These are phyloP conservation scores for Apotomis turbidana DNA, from an alignment of 2,888 invertebrate genomes.

Conservation along the genomic window DNA sequence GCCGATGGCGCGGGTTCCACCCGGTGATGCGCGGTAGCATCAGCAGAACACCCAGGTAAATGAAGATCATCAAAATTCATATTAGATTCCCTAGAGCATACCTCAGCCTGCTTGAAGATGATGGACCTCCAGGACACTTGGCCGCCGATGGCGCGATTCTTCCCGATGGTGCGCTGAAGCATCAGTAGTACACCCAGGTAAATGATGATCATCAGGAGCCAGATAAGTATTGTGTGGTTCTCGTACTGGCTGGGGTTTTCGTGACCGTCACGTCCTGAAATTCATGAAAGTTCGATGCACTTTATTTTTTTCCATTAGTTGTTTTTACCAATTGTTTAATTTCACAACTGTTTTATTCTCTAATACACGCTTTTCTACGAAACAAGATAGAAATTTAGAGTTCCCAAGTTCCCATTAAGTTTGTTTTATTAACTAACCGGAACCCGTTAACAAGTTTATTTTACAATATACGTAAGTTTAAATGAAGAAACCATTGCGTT, in stretches of 20 bases:
- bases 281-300: no score
- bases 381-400: no score
- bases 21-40: slow-evolving; percentile 69
- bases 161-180: slow-evolving; percentile 67
- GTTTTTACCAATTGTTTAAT: not conserved
- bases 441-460: no score
- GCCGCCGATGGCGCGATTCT: slow-evolving; percentile 66
- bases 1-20: slow-evolving; percentile 62
- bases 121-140: slow-evolving; percentile 72
- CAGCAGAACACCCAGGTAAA: slow-evolving; percentile 69
- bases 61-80: slow-evolving; percentile 61
- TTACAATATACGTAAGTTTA: no score
- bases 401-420: no score
- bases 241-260: not conserved
- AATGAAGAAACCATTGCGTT: no score
- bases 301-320: no score
- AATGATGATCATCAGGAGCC: slow-evolving; percentile 60
- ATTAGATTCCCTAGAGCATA: slow-evolving; percentile 46
- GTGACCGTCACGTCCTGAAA: not conserved
- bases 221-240: slow-evolving; percentile 58
- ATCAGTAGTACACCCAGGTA: slow-evolving; percentile 69
- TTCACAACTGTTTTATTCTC: not conserved
- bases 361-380: no score
- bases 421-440: no score
- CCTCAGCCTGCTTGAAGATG: slow-evolving; percentile 65